Conservation (phyloP, 2,888 invertebrate species). For the Brenthis daphne region DNA sequence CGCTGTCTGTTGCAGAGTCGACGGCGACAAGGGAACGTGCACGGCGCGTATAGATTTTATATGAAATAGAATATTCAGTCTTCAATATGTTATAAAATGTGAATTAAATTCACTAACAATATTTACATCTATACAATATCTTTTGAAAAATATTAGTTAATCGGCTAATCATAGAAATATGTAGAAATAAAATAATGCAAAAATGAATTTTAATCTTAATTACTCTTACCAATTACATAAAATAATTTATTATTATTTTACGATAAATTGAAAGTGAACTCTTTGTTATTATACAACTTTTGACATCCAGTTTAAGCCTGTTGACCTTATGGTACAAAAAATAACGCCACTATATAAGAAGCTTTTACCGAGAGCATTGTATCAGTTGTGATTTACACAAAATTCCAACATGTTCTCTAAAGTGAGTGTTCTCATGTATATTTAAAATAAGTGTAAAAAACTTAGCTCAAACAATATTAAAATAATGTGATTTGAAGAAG, state of each 20-base stretch:
- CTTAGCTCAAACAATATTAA: neutral
- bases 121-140: too few relatives aligned
- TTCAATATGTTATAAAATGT: too few relatives aligned
- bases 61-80: too few relatives aligned
- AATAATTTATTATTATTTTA: neutral
- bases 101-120: too few relatives aligned
- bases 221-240: neutral
- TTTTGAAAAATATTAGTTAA: neutral
- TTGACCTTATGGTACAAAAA: constrained; percentile 42
- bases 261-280: constrained; percentile 5
- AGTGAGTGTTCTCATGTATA: constrained; percentile 53
- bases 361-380: constrained; percentile 48
- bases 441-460: neutral
- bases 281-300: constrained; percentile 23
- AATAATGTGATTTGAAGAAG: neutral
- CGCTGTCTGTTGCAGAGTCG: too few relatives aligned
- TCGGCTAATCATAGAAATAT: neutral
- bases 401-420: constrained; percentile 63
- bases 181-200: neutral
- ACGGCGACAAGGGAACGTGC: too few relatives aligned
- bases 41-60: too few relatives aligned
- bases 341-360: constrained; percentile 62
- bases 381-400: constrained; percentile 55
- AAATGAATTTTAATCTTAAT: neutral
- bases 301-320: constrained; percentile 24